Evolutionary conservation across 2,888 invertebrate genomes (phyloP).

Genomic region (Branchellion lobata): DNA sequence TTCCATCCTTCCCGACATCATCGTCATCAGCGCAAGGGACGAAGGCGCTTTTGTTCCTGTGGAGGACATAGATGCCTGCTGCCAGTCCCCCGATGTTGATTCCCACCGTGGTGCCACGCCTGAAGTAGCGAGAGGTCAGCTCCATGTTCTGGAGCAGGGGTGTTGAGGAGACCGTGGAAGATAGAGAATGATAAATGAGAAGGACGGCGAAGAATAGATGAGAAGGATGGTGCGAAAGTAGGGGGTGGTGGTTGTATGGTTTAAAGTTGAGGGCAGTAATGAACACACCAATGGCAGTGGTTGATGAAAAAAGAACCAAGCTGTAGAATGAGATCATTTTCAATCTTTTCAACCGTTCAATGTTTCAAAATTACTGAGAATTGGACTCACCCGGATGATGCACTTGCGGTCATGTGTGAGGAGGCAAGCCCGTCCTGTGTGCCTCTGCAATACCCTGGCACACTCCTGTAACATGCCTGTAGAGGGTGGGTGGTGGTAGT

Average conservation of each 20-base stretch:
- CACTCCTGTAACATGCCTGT: slow-evolving; percentile 65
- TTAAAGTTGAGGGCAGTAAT: too few species aligned
- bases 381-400: slow-evolving; percentile 56
- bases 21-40: background rate
- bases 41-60: background rate
- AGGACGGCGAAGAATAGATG: too few species aligned
- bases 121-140: slow-evolving; percentile 54
- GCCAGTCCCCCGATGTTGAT: slow-evolving; percentile 61
- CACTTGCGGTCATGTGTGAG: slow-evolving; percentile 61
- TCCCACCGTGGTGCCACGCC: slow-evolving; percentile 53
- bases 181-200: too few species aligned
- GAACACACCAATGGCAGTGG: too few species aligned
- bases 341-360: too few species aligned
- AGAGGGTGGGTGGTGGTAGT: background rate
- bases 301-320: too few species aligned
- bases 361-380: too few species aligned
- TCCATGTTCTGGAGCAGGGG: slow-evolving; percentile 46
- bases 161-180: background rate
- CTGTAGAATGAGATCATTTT: too few species aligned
- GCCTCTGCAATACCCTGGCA: slow-evolving; percentile 63
- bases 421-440: slow-evolving; percentile 65
- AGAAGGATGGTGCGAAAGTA: too few species aligned
- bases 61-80: slow-evolving; percentile 50
- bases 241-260: too few species aligned
- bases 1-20: background rate